Evolutionary conservation across 2,888 invertebrate species (phyloP).

Genomic region (Noctua comes): DNA sequence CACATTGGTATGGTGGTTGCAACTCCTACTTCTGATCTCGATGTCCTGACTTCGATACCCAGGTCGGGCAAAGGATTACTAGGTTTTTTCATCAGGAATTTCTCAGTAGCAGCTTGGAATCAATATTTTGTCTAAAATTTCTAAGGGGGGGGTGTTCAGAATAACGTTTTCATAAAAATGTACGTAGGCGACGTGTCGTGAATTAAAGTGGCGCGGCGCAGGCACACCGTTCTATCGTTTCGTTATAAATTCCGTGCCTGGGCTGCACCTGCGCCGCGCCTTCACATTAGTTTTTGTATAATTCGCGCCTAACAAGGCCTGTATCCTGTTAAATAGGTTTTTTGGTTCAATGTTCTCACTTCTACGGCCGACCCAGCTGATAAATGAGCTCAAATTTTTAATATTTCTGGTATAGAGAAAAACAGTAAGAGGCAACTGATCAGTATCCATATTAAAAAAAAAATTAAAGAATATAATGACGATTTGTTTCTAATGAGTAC

Average conservation of each 20-base stretch:
- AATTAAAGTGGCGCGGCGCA: too few species aligned
- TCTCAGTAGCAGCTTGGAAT: background rate
- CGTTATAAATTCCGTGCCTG: too few species aligned
- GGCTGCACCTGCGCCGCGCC: too few species aligned
- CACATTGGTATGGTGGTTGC: background rate
- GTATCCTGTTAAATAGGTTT: too few species aligned
- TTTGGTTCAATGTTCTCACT: slow-evolving; percentile 12
- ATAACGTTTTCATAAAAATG: too few species aligned
- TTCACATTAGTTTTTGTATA: too few species aligned
- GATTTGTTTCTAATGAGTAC: background rate
- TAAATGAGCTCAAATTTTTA: slow-evolving; percentile 35
- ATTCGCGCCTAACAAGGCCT: too few species aligned
- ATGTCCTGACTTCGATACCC: background rate
- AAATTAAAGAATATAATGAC: background rate
- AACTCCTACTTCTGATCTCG: background rate
- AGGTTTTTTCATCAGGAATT: background rate
- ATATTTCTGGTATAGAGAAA: background rate
- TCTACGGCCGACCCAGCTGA: slow-evolving; percentile 1
- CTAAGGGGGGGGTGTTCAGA: too few species aligned
- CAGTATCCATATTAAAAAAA: background rate
- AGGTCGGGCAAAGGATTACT: background rate
- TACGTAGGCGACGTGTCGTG: too few species aligned
- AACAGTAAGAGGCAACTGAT: background rate
- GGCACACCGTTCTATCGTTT: too few species aligned
- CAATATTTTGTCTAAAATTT: too few species aligned